Base-by-base conservation (phyloP, 2,113 vertebrate genomes). In the Symphodus melops region DNA sequence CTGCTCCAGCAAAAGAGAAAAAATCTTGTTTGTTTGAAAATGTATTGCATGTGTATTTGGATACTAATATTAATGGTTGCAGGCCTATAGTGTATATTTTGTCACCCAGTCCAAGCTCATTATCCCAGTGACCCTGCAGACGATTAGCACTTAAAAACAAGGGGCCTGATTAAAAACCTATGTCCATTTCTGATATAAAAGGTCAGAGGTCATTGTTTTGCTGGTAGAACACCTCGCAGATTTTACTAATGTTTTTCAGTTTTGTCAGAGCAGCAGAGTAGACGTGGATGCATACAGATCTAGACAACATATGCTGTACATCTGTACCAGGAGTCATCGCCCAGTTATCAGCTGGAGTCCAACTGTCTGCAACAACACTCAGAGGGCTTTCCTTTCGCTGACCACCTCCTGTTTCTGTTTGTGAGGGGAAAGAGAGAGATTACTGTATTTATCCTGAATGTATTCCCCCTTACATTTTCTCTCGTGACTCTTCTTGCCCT, bases 341-440 rank as follows among this genome's bases (percentile, higher is more conserved):
- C 5, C 4, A 71, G 59, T 46, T 76, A 83, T 87, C 82, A 72
- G 69, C 81, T 17, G 80, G 88, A 91, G 86, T 81, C 90, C 52
- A 53, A 69, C 75, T 86, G 88, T 86, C 87, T 89, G 77, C 75
- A 39, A 57, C 84, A 86, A 86, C 75, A 84, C 63, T 37, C 46
- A 11, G 58, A 14, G 70, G 71, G 64, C 41, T 84, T 83, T 81
- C 81, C 80, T 77, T 63, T 73, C 63, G 58, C 69, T 77, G 84
- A 59, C 37, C 67, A 5, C 56, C 46, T 20, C 21, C 17, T 11
- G 8, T 68, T 46, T 33, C 17, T 60, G 61, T 60, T 25, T 68
- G 52, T 68, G 63, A 63, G 37, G 65, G 36, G 51, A 81, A 66
- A 60, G 39, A 11, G n/a, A 6, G 9, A 73, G 54, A 70, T 71